phyloP scores from a whole-genome alignment of 2,797 vertebrate species.

The Macroramphosus scolopax region DNA sequence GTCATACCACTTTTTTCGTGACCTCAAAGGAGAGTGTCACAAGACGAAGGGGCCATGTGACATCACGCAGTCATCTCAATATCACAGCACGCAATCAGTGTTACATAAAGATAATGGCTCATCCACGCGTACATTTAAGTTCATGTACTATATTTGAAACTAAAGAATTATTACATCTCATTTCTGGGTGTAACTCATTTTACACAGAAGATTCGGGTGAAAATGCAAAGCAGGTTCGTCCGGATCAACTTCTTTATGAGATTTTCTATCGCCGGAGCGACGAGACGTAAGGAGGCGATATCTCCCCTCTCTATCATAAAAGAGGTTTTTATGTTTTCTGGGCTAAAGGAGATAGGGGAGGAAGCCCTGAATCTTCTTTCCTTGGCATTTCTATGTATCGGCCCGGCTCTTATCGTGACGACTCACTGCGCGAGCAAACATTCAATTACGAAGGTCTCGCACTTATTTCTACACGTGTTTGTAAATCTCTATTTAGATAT shows the following conservation, averaged over 20 bases:
- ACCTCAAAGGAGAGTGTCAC: constrained; percentile 2
- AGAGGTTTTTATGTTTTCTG: constrained; percentile 8
- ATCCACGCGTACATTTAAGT: too few relatives aligned
- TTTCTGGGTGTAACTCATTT: background rate
- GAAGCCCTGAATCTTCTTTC: background rate
- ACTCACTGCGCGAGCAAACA: background rate
- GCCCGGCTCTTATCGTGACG: background rate
- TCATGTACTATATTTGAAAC: too few relatives aligned
- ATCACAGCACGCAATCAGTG: background rate
- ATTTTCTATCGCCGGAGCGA: background rate
- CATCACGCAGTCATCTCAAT: background rate
- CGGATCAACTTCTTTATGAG: constrained; percentile 1
- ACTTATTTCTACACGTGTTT: background rate
- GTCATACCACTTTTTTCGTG: background rate
- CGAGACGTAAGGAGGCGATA: background rate
- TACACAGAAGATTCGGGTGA: background rate
- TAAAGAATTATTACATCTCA: too few relatives aligned
- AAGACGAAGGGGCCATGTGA: constrained; percentile 19
- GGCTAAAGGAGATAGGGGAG: constrained; percentile 1
- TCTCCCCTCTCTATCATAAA: constrained; percentile 9
- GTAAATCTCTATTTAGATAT: background rate
- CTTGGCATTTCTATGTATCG: background rate
- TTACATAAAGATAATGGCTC: too few relatives aligned
- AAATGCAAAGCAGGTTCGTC: background rate
- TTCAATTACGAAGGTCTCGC: background rate